Conservation (phyloP, 2,797 vertebrate genomes). For the Coranthus polyacanthus region DNA sequence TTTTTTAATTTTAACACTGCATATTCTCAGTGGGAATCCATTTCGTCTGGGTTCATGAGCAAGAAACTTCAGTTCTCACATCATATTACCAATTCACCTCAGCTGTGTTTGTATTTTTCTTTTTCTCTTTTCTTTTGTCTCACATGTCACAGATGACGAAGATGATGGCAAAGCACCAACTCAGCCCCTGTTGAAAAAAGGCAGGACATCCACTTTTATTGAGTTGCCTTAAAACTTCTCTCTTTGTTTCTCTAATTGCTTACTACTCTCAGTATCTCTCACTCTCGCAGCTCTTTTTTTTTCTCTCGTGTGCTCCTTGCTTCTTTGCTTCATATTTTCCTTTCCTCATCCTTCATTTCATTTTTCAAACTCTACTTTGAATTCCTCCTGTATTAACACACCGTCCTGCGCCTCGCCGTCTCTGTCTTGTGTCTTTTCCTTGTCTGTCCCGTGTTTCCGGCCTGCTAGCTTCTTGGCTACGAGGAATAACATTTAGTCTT, state of each 20-base stretch:
- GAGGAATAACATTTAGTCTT: conserved; percentile 46
- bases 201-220: conserved; percentile 90
- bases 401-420: conserved; percentile 31
- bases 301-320: conserved; percentile 7
- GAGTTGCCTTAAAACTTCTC: conserved; percentile 48
- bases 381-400: conserved; percentile 44
- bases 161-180: conserved; percentile 94
- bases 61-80: conserved; percentile 10
- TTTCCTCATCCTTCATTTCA: conserved; percentile 19
- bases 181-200: conserved; percentile 98
- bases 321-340: conserved; percentile 10
- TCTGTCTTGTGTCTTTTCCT: conserved; percentile 48
- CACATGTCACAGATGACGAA: conserved; percentile 92
- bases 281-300: conserved; percentile 13
- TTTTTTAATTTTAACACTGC: background rate
- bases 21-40: background rate
- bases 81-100: conserved; percentile 78
- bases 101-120: conserved; percentile 75
- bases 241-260: conserved; percentile 17
- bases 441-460: conserved; percentile 32
- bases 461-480: conserved; percentile 30
- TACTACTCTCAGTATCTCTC: conserved; percentile 24
- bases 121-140: conserved; percentile 77
- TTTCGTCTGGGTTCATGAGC: background rate
- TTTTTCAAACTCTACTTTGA: conserved; percentile 37